These are phyloP conservation scores for Pandemis corylana DNA, from an alignment of 2,888 invertebrate species.

Conservation along the genomic window DNA sequence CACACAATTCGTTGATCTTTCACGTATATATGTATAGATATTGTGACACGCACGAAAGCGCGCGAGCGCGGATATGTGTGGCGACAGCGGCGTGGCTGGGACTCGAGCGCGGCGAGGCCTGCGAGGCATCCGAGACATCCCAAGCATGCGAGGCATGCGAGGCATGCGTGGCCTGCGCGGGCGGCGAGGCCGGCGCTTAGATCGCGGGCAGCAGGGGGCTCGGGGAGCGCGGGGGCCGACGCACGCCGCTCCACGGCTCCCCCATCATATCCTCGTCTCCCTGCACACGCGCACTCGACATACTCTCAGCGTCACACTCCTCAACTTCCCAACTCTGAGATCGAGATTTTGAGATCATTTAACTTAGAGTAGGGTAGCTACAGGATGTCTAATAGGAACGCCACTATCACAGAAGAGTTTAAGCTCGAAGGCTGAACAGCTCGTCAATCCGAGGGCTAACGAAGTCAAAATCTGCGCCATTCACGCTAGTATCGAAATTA, in stretches of 20 bases:
- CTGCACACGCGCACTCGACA: slow-evolving; percentile 85
- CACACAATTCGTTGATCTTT: slow-evolving; percentile 42
- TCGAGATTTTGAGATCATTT: slow-evolving; percentile 79
- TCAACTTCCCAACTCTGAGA: slow-evolving; percentile 84
- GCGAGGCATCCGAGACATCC: not conserved
- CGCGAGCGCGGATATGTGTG: slow-evolving; percentile 61
- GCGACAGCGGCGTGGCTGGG: slow-evolving; percentile 42
- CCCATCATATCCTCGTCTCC: slow-evolving; percentile 87
- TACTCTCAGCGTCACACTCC: slow-evolving; percentile 84
- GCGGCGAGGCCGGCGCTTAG: slow-evolving; percentile 55
- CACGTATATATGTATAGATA: slow-evolving; percentile 51
- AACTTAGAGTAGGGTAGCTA: slow-evolving; percentile 70
- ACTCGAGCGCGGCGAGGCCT: slow-evolving; percentile 41
- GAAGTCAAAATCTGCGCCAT: not conserved
- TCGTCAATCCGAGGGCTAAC: slow-evolving; percentile 41
- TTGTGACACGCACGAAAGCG: slow-evolving; percentile 51
- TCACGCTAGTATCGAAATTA: not conserved
- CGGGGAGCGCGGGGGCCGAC: slow-evolving; percentile 73
- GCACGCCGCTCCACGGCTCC: slow-evolving; percentile 82
- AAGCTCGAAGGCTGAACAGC: slow-evolving; percentile 43
- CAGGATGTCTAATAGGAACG: slow-evolving; percentile 51
- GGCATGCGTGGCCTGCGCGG: slow-evolving; percentile 33
- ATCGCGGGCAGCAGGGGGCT: slow-evolving; percentile 79
- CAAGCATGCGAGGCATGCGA: not conserved
- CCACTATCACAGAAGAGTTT: slow-evolving; percentile 58